These are phyloP conservation scores for Xiphydria camelus DNA, from an alignment of 2,888 invertebrate species.

Conservation along the genomic window DNA sequence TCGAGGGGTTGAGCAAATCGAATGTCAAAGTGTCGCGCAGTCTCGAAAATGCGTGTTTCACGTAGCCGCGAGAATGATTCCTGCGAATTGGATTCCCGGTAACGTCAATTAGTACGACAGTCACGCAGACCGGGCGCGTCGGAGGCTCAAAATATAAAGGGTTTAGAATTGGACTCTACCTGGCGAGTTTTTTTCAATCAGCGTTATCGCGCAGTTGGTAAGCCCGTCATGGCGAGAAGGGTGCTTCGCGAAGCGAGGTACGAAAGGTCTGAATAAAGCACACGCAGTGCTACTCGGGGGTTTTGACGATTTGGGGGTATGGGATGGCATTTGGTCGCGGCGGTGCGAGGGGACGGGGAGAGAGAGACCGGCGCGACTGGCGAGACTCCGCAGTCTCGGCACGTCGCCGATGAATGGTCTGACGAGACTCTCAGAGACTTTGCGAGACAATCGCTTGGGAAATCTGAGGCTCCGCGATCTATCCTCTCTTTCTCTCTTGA, in stretches of 20 bases:
- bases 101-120: conserved; percentile 11
- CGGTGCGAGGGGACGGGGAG: too few relatives aligned
- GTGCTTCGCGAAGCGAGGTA: too few relatives aligned
- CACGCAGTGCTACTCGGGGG: conserved; percentile 5
- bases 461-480: conserved; percentile 42
- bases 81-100: too few relatives aligned
- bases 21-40: too few relatives aligned
- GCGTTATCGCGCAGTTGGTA: conserved; percentile 42
- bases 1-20: too few relatives aligned
- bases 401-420: conserved; percentile 56
- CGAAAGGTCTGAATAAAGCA: conserved; percentile 14
- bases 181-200: conserved; percentile 44
- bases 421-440: conserved; percentile 52
- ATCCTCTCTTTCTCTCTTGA: background rate
- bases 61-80: too few relatives aligned
- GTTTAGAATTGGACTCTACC: conserved; percentile 39
- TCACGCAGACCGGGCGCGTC: conserved; percentile 10
- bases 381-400: conserved; percentile 43
- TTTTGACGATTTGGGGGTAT: background rate
- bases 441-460: conserved; percentile 56
- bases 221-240: conserved; percentile 26
- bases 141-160: conserved; percentile 12
- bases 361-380: background rate
- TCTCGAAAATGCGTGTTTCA: too few relatives aligned
- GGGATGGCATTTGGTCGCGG: too few relatives aligned